Base-by-base conservation (phyloP, 2,888 invertebrate species). In the Drosophila austrosaltans region DNA sequence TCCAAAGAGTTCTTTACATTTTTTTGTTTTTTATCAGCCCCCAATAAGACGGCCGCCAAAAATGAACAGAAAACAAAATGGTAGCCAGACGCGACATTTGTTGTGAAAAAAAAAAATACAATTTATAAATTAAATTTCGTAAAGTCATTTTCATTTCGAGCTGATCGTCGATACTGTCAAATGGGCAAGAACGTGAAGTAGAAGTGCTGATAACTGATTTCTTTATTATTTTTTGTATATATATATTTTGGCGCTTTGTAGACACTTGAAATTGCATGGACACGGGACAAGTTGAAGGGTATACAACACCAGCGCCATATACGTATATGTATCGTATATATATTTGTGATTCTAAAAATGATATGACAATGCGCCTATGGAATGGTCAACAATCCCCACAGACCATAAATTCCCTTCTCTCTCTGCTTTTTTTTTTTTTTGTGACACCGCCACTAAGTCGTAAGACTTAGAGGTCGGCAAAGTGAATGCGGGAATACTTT, bases 131-230 rank as follows among this genome's bases (percentile, higher is more conserved):
- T 82, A 82, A 87, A 82, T 87, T 87, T 76, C 61, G 63, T 44
- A 72, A 70, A 77, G 79, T 77, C 83, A 72, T 63, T 66, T 25
- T 58, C 66, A 64, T 63, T 63, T 72, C n/a, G n/a, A 54, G 53
- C 69, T 57, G 82, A 82, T 82, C 86, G 70, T 36, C 72, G 81
- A 82, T 82, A 82, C 83, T 87, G 82, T 82, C 82, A 87, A 64
- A 58, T 42, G 60, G 66, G 59, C 67, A 44, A 72, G 77, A 78
- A 87, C 73, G 10, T n/a, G 16, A 60, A 60, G 59, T 60, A 48
- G 48, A 22, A 40, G 63, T 56, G n/a, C 30, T 69, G 73, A 73
- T 73, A 75, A 75, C 44, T 53, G 20, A 58, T 36, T 40, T 39
- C 64, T 48, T 28, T 54, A 25, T 36, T 42, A 42, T 7, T 48